A percentile compares a stretch with the other conserved stretches of the same genome.
Conservation (phyloP, 2,888 invertebrate genomes). For the Tetanocera ferruginea region DNA sequence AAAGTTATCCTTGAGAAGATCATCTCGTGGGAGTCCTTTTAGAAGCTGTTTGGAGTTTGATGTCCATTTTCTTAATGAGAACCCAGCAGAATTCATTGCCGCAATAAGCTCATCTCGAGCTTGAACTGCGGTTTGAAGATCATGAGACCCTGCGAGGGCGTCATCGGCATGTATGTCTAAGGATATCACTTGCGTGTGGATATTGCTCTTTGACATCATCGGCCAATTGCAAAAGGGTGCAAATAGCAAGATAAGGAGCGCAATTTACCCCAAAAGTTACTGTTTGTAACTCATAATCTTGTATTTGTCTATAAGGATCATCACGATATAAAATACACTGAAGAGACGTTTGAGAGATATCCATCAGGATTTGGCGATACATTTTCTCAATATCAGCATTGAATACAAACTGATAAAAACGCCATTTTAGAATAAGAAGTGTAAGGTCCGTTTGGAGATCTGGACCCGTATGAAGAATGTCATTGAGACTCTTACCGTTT, state of each 20-base stretch:
- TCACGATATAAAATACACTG: background rate
- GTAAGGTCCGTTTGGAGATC: background rate
- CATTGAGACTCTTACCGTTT: background rate
- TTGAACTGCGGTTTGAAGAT: background rate
- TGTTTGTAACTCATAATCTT: background rate
- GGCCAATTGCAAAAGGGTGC: no score
- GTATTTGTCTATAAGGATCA: background rate
- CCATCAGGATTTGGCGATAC: no score
- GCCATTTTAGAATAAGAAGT: background rate
- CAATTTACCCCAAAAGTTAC: conserved; percentile 3
- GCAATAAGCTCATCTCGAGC: conserved; percentile 12
- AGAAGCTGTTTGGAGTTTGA: background rate
- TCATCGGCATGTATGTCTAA: conserved; percentile 8
- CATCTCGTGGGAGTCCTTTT: background rate
- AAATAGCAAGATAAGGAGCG: no score
- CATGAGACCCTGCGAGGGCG: background rate
- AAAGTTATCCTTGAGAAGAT: background rate
- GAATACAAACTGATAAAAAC: no score
- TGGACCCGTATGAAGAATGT: background rate
- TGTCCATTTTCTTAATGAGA: conserved; percentile 1
- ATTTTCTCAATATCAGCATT: no score
- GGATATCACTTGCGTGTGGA: conserved; percentile 6
- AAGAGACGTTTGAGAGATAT: no score
- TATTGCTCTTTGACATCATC: no score
- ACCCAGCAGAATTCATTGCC: no score